Evolutionary conservation across 2,888 invertebrate genomes (phyloP), one percentile per base, ranked within the genome.

Genomic region (Limnephilus lunatus): DNA sequence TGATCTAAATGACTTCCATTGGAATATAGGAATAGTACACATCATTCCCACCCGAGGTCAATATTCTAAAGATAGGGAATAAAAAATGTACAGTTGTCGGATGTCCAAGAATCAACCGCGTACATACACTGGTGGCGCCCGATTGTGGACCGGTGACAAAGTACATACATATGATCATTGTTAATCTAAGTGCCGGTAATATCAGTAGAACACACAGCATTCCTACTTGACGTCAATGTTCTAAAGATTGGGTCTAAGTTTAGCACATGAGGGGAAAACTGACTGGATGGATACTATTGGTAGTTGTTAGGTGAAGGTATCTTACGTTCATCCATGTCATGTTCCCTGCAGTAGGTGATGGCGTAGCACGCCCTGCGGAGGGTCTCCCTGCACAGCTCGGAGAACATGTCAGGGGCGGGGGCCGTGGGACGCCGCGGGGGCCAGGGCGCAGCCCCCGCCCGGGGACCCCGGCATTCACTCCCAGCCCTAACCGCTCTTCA

Each of bases 321-420:
- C 91, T 93, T 92, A 92, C 89, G 80, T 81, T 81, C 91, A 31
- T 93, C 89, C 91, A 89, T 53, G n/a, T 68, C 91, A 89, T 85
- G 89, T 31, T 94, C 94, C 91, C 93, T 93, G 93, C 94, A 94
- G 91, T 94, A 94, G 83, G 91, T 93, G 92, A 94, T 93, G 94
- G 94, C 94, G 44, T 93, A 95, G 94, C 96, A 95, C 94, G 96
- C 96, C 94, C 96, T 95, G 94, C 96, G 95, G 94, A 96, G 95
- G 94, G 96, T 96, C 95, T 96, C 96, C 94, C 96, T 95, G 95
- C 96, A 96, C 95, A 96, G 95, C 95, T 96, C 96, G 94, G 96
- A 96, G 95, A 96, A 96, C 96, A 96, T 96, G 94, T 94, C 95
- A 94, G 94, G 89, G 91, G 83, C 81, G 91, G 53, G 85, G 80